Evolutionary conservation across 2,888 invertebrate species (phyloP), one percentile per base, ranked within the genome.

Genomic region (Aphodius granarius): DNA sequence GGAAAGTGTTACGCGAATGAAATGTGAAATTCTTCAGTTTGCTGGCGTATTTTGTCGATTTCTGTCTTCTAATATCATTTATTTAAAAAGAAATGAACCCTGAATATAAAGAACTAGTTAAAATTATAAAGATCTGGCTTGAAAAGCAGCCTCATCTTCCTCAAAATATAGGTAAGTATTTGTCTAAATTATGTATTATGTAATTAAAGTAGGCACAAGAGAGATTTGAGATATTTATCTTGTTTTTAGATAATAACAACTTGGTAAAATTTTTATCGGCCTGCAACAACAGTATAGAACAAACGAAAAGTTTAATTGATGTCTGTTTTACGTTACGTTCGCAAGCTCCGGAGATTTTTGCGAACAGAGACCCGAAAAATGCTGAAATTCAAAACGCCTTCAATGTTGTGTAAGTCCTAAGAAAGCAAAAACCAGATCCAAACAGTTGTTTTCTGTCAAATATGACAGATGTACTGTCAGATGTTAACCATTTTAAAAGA

Each of bases 71-170:
- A n/a, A n/a, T n/a, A n/a, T n/a, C n/a, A n/a, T 43, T 43, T 43
- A 43, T 43, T 2, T 1, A 6, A 6, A 43, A 43, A 18, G 70
- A 20, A 16, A 17, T 71, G 23, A 77, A 72, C 18, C 85, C 87
- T 75, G 87, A 88, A 63, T 78, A 81, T 78, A 84, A 81, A 71
- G 85, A 86, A 76, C 90, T 90, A 78, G 82, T 91, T 6, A 84
- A 85, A 18, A 83, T 84, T 9, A 87, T 92, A 66, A 89, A 88
- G 83, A 88, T 89, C 77, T 92, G 92, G 92, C 86, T 93, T 5
- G 84, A 84, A 78, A 91, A 90, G 79, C 92, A 93, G 81, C 89
- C 91, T 0, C 92, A 93, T 86, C 87, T 93, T 70, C 93, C 93
- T 0, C 90, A 91, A 82, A 90, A 90, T 80, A 91, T 93, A 77